Evolutionary conservation across 2,888 invertebrate species (phyloP), one percentile per base, ranked within the genome.

Genomic region (Chymomyza caudatula): DNA sequence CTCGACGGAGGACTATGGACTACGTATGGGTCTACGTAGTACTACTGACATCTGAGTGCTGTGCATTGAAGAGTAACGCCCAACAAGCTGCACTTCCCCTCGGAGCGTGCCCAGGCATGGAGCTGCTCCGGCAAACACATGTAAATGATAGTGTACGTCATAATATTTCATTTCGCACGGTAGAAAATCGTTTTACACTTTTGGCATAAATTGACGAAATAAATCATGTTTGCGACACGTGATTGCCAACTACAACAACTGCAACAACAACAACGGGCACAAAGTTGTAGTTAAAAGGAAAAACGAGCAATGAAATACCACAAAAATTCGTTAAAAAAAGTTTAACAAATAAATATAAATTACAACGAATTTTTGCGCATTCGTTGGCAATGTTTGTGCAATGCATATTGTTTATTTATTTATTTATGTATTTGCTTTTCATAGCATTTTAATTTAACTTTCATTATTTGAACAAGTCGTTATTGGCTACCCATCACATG

Each of bases 141-240:
- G 71, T 64, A 63, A 78, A 67, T 64, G 56, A 73, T 73, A 70
- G 69, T 67, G 59, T 65, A 67, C 60, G 68, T 72, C 69, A 81
- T 71, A 75, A 78, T 77, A 76, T 77, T 69, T 73, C 77, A 78
- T 76, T 81, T 74, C 64, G 62, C 65, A 67, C 66, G 67, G 70
- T 65, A 54, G 68, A 74, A 78, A 81, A 77, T 73, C 71, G 71
- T 60, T 73, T 71, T 71, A 69, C 77, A 72, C 73, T 67, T 72
- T 74, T 67, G 71, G 71, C 73, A 81, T 71, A 81, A 76, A 80
- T 84, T 80, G 78, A 74, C 75, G 75, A 86, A 85, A 87, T 87
- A 82, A 86, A 88, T 88, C 86, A 86, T 80, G 83, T 74, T 74
- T 67, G 70, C 73, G 77, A 72, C 86, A 77, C 85, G 77, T 85